phyloP scores from a whole-genome alignment of 1,140 invertebrate species.

The Musca vetustissima region DNA sequence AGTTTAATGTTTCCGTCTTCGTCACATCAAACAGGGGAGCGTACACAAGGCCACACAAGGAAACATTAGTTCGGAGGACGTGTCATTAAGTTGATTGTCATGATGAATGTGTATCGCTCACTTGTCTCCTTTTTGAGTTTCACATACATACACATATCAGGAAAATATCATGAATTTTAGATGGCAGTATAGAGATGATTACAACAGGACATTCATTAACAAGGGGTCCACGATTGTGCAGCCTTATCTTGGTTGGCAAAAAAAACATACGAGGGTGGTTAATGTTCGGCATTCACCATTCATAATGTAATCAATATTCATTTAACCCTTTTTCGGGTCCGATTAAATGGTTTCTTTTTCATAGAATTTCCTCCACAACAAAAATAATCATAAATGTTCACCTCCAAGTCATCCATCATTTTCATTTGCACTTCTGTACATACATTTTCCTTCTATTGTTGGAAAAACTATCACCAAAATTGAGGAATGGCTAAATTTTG shows the following conservation, averaged over 20 bases:
- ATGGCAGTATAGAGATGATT: too few relatives aligned
- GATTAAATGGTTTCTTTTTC: not conserved
- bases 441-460: conserved; percentile 6
- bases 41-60: too few relatives aligned
- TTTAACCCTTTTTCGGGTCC: conserved; percentile 14
- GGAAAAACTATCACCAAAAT: not conserved
- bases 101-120: not conserved
- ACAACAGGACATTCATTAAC: not conserved
- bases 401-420: conserved; percentile 7
- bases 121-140: too few relatives aligned
- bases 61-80: too few relatives aligned
- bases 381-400: not conserved
- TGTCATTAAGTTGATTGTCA: conserved; percentile 17
- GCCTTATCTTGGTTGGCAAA: not conserved
- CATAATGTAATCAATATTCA: conserved; percentile 17
- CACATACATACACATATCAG: too few relatives aligned
- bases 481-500: too few relatives aligned
- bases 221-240: not conserved
- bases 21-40: not conserved
- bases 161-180: too few relatives aligned
- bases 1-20: conserved; percentile 10
- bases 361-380: not conserved
- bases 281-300: not conserved
- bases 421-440: not conserved
- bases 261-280: not conserved